A percentile compares a stretch with the other conserved stretches of the same genome.
These are phyloP conservation scores for Myanophis thanlyinensis DNA, from an alignment of 2,113 vertebrate species.

Conservation along the genomic window DNA sequence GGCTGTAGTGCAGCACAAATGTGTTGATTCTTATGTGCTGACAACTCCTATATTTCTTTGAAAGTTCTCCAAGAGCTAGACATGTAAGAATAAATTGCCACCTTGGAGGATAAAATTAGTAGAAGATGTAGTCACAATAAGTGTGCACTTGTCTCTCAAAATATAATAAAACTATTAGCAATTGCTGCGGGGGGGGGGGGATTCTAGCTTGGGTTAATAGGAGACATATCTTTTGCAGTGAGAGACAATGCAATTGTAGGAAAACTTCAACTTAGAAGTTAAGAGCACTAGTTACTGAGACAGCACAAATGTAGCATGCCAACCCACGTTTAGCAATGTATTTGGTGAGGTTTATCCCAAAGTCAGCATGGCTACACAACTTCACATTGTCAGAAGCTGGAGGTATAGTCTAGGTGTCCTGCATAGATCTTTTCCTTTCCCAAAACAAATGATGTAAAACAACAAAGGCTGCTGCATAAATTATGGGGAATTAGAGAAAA, in stretches of 20 bases:
- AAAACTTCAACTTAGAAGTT: background rate
- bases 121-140: conserved; percentile 61
- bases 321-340: background rate
- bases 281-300: background rate
- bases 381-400: background rate
- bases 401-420: background rate
- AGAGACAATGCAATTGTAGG: background rate
- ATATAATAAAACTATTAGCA: conserved; percentile 31
- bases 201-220: background rate
- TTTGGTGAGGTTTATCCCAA: background rate
- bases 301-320: background rate
- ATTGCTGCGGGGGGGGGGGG: too few species aligned
- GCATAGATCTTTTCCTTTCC: background rate
- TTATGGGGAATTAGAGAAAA: background rate
- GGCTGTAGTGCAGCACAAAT: conserved; percentile 51
- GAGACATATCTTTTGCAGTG: background rate
- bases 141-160: conserved; percentile 51
- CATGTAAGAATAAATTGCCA: conserved; percentile 56
- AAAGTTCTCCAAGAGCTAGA: conserved; percentile 50
- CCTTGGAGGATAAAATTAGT: conserved; percentile 60
- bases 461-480: background rate
- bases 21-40: conserved; percentile 51
- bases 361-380: background rate
- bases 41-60: conserved; percentile 56
- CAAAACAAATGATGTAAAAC: background rate